Base-by-base conservation (phyloP, 2,113 vertebrate genomes). In the Dasyornis broadbenti region DNA sequence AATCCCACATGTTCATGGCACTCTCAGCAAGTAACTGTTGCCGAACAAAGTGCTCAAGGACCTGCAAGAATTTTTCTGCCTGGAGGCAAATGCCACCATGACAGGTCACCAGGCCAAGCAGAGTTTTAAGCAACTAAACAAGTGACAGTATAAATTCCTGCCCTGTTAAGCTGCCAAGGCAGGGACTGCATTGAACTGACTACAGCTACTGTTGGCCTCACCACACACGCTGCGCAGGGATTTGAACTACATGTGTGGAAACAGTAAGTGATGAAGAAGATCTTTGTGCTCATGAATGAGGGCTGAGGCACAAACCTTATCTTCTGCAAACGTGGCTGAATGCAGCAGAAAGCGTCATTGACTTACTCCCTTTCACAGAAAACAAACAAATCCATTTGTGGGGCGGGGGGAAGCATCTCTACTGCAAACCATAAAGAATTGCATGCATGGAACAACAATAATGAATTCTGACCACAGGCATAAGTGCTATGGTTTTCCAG, bases 371-470 rank as follows among this genome's bases (percentile, higher is more conserved):
- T 47, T 89, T 63, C 66, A 86, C 50, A 89, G 71, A 76, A 91
- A 83, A 61, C 76, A 96, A 92, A 82, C 37, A 71, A 53, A 94
- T 73, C 92, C 52, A 75, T 91, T 95, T 85, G 87, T n/a, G 81
- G 88, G 20, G 20, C 47, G 49, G 30, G 92, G 31, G 75, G 88
- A 95, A 92, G 47, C 31, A 72, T 85, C 64, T 87, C 60, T 70
- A 45, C 22, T 81, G 85, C 72, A 94, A 90, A 90, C 40, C 47
- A 86, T 76, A 97, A 96, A 96, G 39, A 96, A 94, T 3, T 92
- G 89, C 81, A 66, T 2, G 23, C 35, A 44, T 15, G 45, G 52
- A 96, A 93, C 22, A 96, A 86, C 33, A 94, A 79, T 42, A 91
- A 93, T 84, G 54, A 96, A 75, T 92, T 93, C 0, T 64, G 73